These are phyloP conservation scores for Shargacucullia verbasci DNA, from an alignment of 2,888 invertebrate species.

Conservation along the genomic window DNA sequence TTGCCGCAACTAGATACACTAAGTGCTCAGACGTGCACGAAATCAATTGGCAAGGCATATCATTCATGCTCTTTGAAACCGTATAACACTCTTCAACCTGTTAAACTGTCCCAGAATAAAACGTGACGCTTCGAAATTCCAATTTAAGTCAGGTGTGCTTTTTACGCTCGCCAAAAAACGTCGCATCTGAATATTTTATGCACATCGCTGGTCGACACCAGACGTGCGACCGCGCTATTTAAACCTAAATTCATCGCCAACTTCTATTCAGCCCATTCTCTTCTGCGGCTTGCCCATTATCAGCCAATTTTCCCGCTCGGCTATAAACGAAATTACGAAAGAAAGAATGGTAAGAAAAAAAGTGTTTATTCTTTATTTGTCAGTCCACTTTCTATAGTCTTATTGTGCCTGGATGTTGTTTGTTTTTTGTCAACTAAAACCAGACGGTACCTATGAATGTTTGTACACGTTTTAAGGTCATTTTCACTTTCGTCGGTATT, in stretches of 20 bases:
- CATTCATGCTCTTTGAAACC: constrained; percentile 8
- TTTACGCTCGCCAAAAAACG: constrained; percentile 15
- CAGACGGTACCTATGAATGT: constrained; percentile 63
- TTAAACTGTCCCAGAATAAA: constrained; percentile 13
- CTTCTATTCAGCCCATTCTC: constrained; percentile 60
- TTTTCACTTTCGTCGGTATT: constrained; percentile 82
- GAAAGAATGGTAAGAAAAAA: constrained; percentile 57
- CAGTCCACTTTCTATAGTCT: constrained; percentile 62
- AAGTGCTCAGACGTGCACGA: constrained; percentile 34
- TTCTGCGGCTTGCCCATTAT: constrained; percentile 64
- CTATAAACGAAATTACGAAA: constrained; percentile 68
- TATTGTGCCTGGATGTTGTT: constrained; percentile 75
- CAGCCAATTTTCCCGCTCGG: constrained; percentile 67
- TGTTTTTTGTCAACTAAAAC: constrained; percentile 80
- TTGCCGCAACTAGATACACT: constrained; percentile 25
- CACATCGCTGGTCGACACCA: constrained; percentile 4
- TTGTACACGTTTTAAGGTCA: constrained; percentile 82
- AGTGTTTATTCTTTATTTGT: constrained; percentile 30
- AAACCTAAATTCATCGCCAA: constrained; percentile 38
- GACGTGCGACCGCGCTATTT: constrained; percentile 22
- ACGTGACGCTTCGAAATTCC: constrained; percentile 27
- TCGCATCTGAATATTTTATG: constrained; percentile 31
- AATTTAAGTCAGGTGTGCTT: constrained; percentile 28
- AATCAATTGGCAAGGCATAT: constrained; percentile 27
- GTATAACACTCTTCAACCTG: too few species aligned